A percentile compares a stretch with the other conserved stretches of the same genome.
phyloP scores from a whole-genome alignment of 2,888 invertebrate species.

The Lamellibrachia satsuma region DNA sequence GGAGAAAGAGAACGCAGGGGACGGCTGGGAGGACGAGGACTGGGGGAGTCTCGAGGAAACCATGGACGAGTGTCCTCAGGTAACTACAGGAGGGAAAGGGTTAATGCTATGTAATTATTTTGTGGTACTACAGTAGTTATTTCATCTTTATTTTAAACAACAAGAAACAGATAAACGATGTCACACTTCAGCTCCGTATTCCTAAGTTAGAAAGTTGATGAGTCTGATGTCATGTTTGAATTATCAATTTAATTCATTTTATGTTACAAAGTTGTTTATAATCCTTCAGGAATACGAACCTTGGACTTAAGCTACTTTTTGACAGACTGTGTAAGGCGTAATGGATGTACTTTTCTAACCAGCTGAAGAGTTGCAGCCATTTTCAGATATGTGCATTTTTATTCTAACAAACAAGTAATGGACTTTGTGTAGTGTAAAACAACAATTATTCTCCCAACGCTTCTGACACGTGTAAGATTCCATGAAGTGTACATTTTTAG shows the following conservation, averaged over 20 bases:
- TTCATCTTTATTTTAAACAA: too few relatives aligned
- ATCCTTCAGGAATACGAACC: neutral
- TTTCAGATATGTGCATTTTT: neutral
- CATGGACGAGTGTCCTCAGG: neutral
- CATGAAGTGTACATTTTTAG: neutral
- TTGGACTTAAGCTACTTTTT: too few relatives aligned
- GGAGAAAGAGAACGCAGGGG: slow-evolving; percentile 65
- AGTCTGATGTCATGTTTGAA: too few relatives aligned
- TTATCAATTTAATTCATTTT: too few relatives aligned
- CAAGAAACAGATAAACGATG: neutral
- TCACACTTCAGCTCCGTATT: neutral
- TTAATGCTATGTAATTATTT: too few relatives aligned
- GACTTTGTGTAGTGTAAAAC: neutral
- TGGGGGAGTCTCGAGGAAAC: slow-evolving; percentile 60
- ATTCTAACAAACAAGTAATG: neutral
- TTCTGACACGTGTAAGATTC: too few relatives aligned
- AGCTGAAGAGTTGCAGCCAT: neutral
- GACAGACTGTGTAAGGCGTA: too few relatives aligned
- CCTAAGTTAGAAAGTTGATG: too few relatives aligned
- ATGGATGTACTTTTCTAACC: neutral
- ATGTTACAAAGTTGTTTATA: too few relatives aligned
- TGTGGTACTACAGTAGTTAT: neutral
- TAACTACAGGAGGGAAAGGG: neutral
- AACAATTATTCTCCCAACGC: neutral
- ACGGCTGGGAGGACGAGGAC: slow-evolving; percentile 82